Percentiles rank a stretch among this genome's conserved stretches.
These are phyloP conservation scores for Platycnemis pennipes DNA, from an alignment of 2,888 invertebrate genomes.

Conservation along the genomic window DNA sequence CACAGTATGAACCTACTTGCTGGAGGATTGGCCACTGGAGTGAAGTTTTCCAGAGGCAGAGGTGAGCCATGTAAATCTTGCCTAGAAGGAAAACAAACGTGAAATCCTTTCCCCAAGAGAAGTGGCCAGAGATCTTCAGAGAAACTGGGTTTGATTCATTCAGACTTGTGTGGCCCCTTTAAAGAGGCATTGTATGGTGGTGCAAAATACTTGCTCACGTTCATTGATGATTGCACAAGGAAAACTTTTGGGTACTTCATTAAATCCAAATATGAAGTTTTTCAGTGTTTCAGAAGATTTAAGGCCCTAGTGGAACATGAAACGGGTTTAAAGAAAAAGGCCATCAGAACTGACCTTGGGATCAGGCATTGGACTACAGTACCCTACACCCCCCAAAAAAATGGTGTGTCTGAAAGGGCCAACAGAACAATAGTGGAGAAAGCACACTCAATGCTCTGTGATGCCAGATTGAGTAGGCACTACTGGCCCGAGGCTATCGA, in stretches of 20 bases:
- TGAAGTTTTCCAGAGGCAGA: background rate
- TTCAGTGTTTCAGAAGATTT: constrained; percentile 73
- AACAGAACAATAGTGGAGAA: background rate
- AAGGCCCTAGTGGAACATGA: constrained; percentile 74
- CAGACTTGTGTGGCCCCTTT: constrained; percentile 74
- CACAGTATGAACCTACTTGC: background rate
- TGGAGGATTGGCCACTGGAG: background rate
- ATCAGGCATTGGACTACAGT: background rate
- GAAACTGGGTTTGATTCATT: constrained; percentile 73
- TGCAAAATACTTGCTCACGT: constrained; percentile 76
- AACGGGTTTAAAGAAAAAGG: constrained; percentile 73
- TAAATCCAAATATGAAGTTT: constrained; percentile 75
- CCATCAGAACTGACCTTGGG: constrained; percentile 73
- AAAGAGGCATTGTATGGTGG: constrained; percentile 73
- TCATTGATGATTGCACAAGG: constrained; percentile 76
- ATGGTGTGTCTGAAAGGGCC: background rate
- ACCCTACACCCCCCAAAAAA: background rate
- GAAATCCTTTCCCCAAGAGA: background rate
- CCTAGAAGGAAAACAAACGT: too few species aligned
- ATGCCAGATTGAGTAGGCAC: background rate
- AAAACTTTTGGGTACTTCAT: constrained; percentile 75
- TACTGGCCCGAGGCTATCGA: background rate
- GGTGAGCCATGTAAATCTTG: background rate
- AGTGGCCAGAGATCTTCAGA: constrained; percentile 66
- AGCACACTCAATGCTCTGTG: too few species aligned